A percentile compares a stretch with the other conserved stretches of the same genome.
These are phyloP conservation scores for Achroia grisella DNA, from an alignment of 1,140 invertebrate genomes.

Conservation along the genomic window DNA sequence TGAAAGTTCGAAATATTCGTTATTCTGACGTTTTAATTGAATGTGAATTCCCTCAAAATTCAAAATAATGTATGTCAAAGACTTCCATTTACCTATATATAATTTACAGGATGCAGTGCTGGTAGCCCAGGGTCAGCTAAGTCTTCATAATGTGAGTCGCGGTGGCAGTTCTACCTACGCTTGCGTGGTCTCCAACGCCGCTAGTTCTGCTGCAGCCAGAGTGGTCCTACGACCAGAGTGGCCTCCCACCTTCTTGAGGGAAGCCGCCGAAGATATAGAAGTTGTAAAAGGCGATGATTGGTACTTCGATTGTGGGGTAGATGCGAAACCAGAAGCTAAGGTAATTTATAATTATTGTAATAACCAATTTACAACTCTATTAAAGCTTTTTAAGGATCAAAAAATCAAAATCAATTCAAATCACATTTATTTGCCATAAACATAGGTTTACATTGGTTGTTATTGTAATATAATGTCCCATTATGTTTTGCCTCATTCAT, in stretches of 20 bases:
- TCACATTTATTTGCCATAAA: too few relatives aligned
- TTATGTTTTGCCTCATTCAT: too few relatives aligned
- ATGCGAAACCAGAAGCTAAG: slow-evolving; percentile 53
- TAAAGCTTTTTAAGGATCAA: too few relatives aligned
- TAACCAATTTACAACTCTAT: too few relatives aligned
- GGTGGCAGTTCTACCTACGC: slow-evolving; percentile 33
- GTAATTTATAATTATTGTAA: slow-evolving; percentile 22
- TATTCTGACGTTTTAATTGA: too few relatives aligned
- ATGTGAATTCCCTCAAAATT: too few relatives aligned
- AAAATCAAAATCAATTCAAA: too few relatives aligned
- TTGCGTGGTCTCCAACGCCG: slow-evolving; percentile 46
- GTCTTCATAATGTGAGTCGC: slow-evolving; percentile 42
- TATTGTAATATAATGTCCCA: too few relatives aligned
- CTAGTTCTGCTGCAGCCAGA: slow-evolving; percentile 28
- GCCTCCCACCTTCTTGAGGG: slow-evolving; percentile 28
- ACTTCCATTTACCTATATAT: too few relatives aligned
- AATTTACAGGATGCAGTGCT: slow-evolving; percentile 36
- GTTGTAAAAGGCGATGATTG: slow-evolving; percentile 33
- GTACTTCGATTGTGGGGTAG: slow-evolving; percentile 48
- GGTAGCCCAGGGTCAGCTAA: slow-evolving; percentile 30
- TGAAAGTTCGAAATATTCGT: too few relatives aligned
- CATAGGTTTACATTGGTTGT: too few relatives aligned
- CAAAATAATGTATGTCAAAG: too few relatives aligned
- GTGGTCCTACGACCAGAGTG: slow-evolving; percentile 43
- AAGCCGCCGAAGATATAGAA: slow-evolving; percentile 1